Base-by-base conservation (phyloP, 1,140 invertebrate genomes). In the Capitella teleta region DNA sequence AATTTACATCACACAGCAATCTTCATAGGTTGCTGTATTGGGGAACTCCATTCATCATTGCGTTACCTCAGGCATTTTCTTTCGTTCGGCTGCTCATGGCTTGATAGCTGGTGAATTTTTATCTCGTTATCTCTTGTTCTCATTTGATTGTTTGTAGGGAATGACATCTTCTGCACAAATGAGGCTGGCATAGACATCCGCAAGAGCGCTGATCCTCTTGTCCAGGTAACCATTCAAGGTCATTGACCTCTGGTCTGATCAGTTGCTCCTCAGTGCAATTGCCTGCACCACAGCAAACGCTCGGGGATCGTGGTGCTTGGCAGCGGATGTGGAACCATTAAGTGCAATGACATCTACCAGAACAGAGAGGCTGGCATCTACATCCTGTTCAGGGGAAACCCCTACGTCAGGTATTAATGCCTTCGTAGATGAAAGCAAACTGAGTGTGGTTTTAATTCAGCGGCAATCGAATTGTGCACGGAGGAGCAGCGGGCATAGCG, bases 331-430 rank as follows among this genome's bases (percentile, higher is more conserved):
- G 64, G 64, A 19, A 62, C 63, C 21, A 64, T 67, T 19, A 56
- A 56, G 25, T 59, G 57, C 38, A 67, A 67, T 51, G 61, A 63
- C 34, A 67, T 67, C 21, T 67, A 56, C 51, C 52, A 58, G 44
- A 67, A 64, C 50, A 59, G 55, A 30, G 64, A 67, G 47, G 64
- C 64, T 6, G 64, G 64, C 3, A 54, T 67, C 6, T 67, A 67
- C 34, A 56, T 67, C 30, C 40, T 67, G 37, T 64, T 63, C 51
- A 53, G 61, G 5, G 62, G 61, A 12, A 67, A 60, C 45, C 64
- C 64, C n/a, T 54, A 54, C 14, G 53, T 67, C n/a, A n/a, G n/a
- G n/a, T n/a, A n/a, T n/a, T n/a, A n/a, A n/a, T 21, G 57, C 10
- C 10, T 34, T 34, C 16, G 10, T 10, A 34, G 16, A 10, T 34